phyloP scores from a whole-genome alignment of 2,797 vertebrate species.

The Pyrrhura leucotis region DNA sequence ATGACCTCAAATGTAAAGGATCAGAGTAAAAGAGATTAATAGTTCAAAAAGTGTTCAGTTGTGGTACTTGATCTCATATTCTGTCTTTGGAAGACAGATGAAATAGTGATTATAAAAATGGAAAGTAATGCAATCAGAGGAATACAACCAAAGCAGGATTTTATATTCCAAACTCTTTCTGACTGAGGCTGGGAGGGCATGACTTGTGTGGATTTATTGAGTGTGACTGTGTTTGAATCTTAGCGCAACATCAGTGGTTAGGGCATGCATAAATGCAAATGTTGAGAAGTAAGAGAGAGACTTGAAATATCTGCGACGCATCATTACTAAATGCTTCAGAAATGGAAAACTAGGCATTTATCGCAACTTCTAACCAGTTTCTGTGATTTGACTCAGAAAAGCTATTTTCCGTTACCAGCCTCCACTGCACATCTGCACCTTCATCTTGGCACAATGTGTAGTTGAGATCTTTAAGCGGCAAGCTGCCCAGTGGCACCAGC shows the following conservation, averaged over 20 bases:
- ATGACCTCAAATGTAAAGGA: neutral
- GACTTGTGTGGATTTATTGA: neutral
- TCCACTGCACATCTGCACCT: constrained; percentile 43
- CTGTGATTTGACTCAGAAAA: constrained; percentile 11
- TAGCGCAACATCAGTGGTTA: neutral
- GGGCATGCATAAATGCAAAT: neutral
- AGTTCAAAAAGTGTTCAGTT: neutral
- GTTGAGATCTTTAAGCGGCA: neutral
- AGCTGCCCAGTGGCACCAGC: neutral
- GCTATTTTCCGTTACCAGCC: neutral
- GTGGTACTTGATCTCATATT: neutral
- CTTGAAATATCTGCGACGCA: neutral
- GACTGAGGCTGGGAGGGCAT: neutral
- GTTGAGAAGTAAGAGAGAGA: neutral
- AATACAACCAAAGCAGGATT: neutral
- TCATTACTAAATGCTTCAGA: neutral
- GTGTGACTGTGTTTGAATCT: neutral
- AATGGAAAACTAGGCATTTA: neutral
- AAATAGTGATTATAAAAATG: neutral
- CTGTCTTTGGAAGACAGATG: neutral
- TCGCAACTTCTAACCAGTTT: neutral
- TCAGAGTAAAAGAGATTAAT: neutral
- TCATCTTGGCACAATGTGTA: neutral
- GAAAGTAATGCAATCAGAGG: neutral
- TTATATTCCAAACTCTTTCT: neutral